phyloP scores from a whole-genome alignment of 2,888 invertebrate genomes.

The Andrena praecox region DNA sequence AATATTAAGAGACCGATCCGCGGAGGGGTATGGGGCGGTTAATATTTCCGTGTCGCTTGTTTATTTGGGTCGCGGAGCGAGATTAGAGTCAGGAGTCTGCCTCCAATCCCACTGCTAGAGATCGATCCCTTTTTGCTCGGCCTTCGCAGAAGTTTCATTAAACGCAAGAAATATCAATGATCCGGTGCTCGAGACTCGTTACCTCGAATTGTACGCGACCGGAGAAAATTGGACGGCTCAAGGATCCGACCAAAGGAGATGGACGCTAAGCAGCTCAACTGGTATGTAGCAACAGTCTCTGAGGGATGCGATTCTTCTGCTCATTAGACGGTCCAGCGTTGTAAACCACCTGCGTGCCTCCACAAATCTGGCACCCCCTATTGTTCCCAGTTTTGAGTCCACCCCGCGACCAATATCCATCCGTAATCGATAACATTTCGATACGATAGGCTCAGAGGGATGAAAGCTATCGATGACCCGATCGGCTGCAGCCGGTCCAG shows the following conservation, averaged over 20 bases:
- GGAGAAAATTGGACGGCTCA: not conserved
- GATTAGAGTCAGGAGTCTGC: conserved; percentile 21
- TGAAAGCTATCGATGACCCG: not conserved
- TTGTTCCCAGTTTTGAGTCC: too few relatives aligned
- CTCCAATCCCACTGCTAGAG: conserved; percentile 3
- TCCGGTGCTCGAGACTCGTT: conserved; percentile 1
- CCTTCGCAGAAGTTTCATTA: conserved; percentile 20
- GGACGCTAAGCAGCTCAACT: not conserved
- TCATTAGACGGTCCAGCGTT: not conserved
- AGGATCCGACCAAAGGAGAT: not conserved
- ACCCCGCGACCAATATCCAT: too few relatives aligned
- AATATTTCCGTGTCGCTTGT: conserved; percentile 43
- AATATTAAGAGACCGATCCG: conserved; percentile 45
- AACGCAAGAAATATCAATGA: conserved; percentile 5
- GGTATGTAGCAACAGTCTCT: not conserved
- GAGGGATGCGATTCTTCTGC: not conserved
- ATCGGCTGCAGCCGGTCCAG: too few relatives aligned
- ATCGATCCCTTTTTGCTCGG: conserved; percentile 8
- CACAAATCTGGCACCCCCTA: too few relatives aligned
- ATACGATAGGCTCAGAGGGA: not conserved
- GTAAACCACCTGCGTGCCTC: not conserved
- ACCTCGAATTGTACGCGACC: not conserved
- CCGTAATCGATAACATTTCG: too few relatives aligned
- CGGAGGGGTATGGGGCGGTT: not conserved
- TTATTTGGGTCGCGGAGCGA: conserved; percentile 27